Evolutionary conservation across 2,888 invertebrate genomes (phyloP), one percentile per base, ranked within the genome.

Genomic region (Zygaena filipendulae): DNA sequence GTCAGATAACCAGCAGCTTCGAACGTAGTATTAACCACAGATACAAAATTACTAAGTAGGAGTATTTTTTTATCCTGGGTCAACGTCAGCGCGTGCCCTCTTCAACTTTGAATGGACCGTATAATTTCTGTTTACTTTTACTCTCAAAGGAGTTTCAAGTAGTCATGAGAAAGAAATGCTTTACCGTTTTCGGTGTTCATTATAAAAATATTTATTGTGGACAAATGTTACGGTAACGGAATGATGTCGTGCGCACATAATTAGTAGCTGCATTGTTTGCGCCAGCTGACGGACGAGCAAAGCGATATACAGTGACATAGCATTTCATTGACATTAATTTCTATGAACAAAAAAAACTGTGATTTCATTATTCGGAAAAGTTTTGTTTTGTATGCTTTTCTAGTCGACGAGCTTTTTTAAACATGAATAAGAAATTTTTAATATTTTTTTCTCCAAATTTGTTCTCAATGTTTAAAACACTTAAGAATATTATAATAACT

Each of bases 41-140:
- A n/a, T n/a, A n/a, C n/a, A n/a, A n/a, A n/a, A n/a, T n/a, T n/a
- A n/a, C n/a, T n/a, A n/a, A n/a, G n/a, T n/a, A n/a, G n/a, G n/a
- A n/a, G n/a, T n/a, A 16, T 4, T 42, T 37, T 38, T 40, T 39
- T 39, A 43, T 48, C 51, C 50, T 43, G 49, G 41, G 41, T 47
- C n/a, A n/a, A n/a, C n/a, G n/a, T n/a, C 53, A 57, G 63, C 67
- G 53, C 64, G 69, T 63, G 66, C 59, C 38, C 48, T 12, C 29
- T n/a, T 36, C 27, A 21, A 23, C 35, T 29, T 32, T 74, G 68
- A 77, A 77, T 75, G 63, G 67, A 38, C 50, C 62, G 54, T 58
- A 59, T 74, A 67, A 75, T 75, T 74, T 63, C 44, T 77, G 59
- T 77, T 77, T 70, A 74, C 64, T 59, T 64, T 66, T 56, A 54